phyloP scores from a whole-genome alignment of 2,888 invertebrate species.

The Nemoura dubitans region DNA sequence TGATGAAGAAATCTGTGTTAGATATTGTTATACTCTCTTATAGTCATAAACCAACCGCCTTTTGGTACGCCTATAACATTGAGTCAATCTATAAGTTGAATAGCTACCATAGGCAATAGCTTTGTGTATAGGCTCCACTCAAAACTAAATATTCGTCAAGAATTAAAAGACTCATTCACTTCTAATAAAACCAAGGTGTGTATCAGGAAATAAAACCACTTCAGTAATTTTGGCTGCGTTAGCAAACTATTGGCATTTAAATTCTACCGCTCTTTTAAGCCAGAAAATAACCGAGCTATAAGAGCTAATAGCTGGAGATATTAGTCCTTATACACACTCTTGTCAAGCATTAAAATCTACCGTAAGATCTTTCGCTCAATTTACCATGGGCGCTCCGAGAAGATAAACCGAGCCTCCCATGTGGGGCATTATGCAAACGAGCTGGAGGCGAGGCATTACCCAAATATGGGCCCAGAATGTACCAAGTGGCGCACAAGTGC shows the following conservation, averaged over 20 bases:
- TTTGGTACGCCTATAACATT: too few species aligned
- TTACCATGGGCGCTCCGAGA: background rate
- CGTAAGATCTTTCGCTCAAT: constrained; percentile 4
- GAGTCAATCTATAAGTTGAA: too few species aligned
- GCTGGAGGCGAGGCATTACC: background rate
- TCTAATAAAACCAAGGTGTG: background rate
- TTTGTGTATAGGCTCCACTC: background rate
- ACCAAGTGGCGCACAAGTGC: background rate
- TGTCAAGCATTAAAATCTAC: background rate
- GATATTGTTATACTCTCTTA: too few species aligned
- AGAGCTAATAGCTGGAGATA: background rate
- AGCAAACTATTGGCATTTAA: background rate
- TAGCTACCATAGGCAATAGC: too few species aligned
- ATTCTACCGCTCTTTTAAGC: background rate
- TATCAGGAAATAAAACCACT: background rate
- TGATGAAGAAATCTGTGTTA: background rate
- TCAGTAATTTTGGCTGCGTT: background rate
- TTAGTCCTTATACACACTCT: constrained; percentile 7
- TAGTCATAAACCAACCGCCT: too few species aligned
- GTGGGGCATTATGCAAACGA: background rate
- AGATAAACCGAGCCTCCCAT: background rate
- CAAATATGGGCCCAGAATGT: constrained; percentile 5
- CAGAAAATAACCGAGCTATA: background rate
- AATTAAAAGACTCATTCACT: background rate
- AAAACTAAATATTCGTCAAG: background rate